Evolutionary conservation across 2,797 vertebrate genomes (phyloP).

Genomic region (Glossophaga mutica): DNA sequence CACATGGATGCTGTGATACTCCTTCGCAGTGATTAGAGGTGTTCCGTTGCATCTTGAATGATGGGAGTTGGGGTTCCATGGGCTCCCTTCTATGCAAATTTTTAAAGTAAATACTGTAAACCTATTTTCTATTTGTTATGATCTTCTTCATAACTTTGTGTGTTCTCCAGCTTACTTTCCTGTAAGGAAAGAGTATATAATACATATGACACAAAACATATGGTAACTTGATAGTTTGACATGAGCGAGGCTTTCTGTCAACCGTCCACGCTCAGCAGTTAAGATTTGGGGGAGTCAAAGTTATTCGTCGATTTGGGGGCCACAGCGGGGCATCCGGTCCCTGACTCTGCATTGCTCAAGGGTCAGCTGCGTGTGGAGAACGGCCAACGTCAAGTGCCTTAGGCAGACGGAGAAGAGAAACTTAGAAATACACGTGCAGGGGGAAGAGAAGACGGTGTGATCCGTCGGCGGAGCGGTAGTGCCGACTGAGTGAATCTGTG

Average conservation of each 20-base stretch:
- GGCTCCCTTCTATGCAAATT: too few relatives aligned
- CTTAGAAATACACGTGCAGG: background rate
- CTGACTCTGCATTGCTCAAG: background rate
- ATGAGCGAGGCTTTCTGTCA: background rate
- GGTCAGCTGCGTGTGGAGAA: background rate
- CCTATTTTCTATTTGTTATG: too few relatives aligned
- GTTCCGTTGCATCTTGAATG: too few relatives aligned
- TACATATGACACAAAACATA: background rate
- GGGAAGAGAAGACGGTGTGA: background rate
- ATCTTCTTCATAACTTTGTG: background rate
- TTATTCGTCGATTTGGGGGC: background rate
- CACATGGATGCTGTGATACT: too few relatives aligned
- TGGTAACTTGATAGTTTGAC: too few relatives aligned
- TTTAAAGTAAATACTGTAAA: too few relatives aligned
- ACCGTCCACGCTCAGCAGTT: background rate
- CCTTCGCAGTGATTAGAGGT: background rate
- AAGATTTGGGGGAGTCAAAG: background rate
- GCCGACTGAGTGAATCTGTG: fast-evolving
- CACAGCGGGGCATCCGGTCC: background rate
- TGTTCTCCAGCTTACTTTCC: background rate
- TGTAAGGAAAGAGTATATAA: background rate
- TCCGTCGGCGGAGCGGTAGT: fast-evolving
- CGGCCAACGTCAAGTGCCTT: fast-evolving
- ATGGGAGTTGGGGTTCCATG: too few relatives aligned
- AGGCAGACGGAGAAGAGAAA: too few relatives aligned